A percentile compares a stretch with the other conserved stretches of the same genome.
Conservation (phyloP, 1,140 invertebrate genomes). For the Adelges cooleyi region DNA sequence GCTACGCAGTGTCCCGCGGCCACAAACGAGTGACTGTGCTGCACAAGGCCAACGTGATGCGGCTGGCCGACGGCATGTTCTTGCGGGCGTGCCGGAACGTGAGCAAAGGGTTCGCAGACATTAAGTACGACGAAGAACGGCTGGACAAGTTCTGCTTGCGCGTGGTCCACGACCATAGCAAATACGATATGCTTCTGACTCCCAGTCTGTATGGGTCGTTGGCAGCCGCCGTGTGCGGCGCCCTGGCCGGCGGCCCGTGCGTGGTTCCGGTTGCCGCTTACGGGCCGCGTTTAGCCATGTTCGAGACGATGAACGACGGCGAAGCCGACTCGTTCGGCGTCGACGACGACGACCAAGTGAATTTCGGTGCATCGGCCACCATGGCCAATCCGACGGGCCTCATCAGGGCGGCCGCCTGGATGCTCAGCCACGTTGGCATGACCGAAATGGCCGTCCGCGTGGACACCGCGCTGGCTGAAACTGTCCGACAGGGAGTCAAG, state of each 20-base stretch:
- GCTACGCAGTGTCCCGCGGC: not conserved
- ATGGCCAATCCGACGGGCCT: slow-evolving; percentile 98
- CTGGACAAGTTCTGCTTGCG: slow-evolving; percentile 98
- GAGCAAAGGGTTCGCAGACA: slow-evolving; percentile 72
- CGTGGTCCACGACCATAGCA: slow-evolving; percentile 81
- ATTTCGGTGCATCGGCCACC: slow-evolving; percentile 38
- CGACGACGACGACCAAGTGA: not conserved
- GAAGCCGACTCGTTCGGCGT: slow-evolving; percentile 55
- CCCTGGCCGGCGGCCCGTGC: slow-evolving; percentile 92
- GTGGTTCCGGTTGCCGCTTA: slow-evolving; percentile 91
- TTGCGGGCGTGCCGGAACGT: slow-evolving; percentile 65
- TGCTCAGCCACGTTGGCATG: slow-evolving; percentile 78
- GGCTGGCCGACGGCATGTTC: not conserved
- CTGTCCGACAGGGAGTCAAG: not conserved
- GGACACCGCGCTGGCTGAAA: not conserved
- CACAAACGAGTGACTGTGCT: not conserved
- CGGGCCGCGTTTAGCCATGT: slow-evolving; percentile 86
- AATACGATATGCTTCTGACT: slow-evolving; percentile 90
- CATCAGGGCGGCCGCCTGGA: slow-evolving; percentile 82
- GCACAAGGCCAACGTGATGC: slow-evolving; percentile 7
- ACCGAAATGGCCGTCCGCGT: not conserved
- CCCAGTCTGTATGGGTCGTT: slow-evolving; percentile 96
- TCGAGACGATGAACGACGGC: slow-evolving; percentile 88
- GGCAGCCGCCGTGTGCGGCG: slow-evolving; percentile 89
- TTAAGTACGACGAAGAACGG: slow-evolving; percentile 93